phyloP scores from a whole-genome alignment of 2,888 invertebrate genomes.

The Sminthurides aquaticus region DNA sequence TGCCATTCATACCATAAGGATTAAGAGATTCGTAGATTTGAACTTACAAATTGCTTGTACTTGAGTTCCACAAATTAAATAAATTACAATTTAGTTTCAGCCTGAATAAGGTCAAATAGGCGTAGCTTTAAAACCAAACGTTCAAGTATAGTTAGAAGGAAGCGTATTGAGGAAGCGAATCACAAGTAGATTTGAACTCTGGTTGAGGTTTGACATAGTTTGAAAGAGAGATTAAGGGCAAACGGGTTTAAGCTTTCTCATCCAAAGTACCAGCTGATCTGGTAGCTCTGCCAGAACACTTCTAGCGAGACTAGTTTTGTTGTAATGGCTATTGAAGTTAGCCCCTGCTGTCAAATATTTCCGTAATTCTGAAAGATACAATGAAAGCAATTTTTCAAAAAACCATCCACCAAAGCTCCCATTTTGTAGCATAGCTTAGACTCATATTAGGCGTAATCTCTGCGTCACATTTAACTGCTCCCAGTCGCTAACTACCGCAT shows the following conservation, averaged over 20 bases:
- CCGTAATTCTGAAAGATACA: constrained; percentile 42
- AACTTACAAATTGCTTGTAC: neutral
- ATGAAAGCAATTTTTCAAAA: neutral
- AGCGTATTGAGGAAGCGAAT: neutral
- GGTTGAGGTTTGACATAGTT: neutral
- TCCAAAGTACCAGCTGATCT: constrained; percentile 47
- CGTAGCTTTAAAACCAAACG: no score
- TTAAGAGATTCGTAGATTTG: neutral
- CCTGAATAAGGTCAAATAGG: no score
- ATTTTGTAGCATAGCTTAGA: no score
- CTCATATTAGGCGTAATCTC: no score
- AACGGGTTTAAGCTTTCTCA: constrained; percentile 46
- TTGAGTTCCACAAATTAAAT: no score
- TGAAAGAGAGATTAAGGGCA: neutral
- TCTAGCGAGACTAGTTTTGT: constrained; percentile 48
- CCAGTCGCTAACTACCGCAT: no score
- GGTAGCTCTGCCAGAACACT: constrained; percentile 53
- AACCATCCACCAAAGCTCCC: no score
- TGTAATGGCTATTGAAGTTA: constrained; percentile 25
- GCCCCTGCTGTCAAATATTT: constrained; percentile 42
- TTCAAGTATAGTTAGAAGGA: no score
- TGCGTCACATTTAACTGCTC: no score
- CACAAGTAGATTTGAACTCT: neutral
- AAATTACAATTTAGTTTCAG: no score
- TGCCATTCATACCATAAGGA: neutral